Conservation (phyloP, 2,888 invertebrate species). For the Hymenopus coronatus region DNA sequence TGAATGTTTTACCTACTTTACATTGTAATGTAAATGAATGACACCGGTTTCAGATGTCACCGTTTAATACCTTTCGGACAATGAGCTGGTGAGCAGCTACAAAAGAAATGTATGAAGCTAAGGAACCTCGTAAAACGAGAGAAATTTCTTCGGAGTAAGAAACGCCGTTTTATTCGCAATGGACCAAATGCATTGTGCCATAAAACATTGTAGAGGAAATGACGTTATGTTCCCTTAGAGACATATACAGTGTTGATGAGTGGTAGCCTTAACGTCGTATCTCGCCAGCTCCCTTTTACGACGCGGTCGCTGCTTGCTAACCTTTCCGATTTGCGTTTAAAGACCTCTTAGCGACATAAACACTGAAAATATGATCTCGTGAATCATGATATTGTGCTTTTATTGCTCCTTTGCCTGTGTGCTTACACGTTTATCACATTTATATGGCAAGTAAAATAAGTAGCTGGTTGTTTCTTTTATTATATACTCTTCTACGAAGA, state of each 20-base stretch:
- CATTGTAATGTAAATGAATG: too few relatives aligned
- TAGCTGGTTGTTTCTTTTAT: not conserved
- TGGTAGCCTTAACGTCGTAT: not conserved
- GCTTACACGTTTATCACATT: not conserved
- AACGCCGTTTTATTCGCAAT: not conserved
- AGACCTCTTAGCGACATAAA: not conserved
- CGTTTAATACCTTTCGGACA: too few relatives aligned
- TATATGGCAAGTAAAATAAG: not conserved
- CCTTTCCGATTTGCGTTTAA: not conserved
- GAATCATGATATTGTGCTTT: not conserved
- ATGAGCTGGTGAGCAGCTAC: too few relatives aligned
- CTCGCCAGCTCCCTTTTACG: not conserved
- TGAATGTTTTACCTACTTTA: too few relatives aligned
- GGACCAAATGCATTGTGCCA: not conserved
- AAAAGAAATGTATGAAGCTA: not conserved
- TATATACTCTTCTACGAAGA: not conserved
- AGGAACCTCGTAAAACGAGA: not conserved
- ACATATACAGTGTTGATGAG: not conserved
- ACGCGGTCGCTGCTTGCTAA: not conserved
- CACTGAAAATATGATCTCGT: not conserved
- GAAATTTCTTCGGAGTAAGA: not conserved
- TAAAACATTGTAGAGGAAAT: not conserved
- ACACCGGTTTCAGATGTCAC: too few relatives aligned
- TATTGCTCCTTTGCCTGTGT: not conserved
- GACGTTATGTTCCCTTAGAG: not conserved